These are phyloP conservation scores for Hephaestus fuliginosus DNA, from an alignment of 2,797 vertebrate species.

Conservation along the genomic window DNA sequence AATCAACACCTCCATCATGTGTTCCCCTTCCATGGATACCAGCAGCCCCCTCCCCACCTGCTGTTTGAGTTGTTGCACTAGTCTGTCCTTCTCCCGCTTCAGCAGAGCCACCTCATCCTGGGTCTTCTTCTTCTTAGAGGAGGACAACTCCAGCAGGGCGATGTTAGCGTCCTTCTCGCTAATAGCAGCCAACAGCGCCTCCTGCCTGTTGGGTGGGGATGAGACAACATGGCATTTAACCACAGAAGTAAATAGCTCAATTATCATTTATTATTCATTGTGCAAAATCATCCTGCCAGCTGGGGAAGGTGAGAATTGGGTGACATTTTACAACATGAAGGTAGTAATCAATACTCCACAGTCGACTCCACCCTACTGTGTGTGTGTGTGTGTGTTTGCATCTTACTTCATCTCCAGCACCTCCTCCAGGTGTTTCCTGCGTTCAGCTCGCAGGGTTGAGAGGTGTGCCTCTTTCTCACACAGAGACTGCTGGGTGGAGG, in stretches of 20 bases:
- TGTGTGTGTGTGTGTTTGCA: background rate
- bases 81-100: conserved; percentile 96
- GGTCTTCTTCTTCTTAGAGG: conserved; percentile 98
- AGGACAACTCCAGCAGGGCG: conserved; percentile 95
- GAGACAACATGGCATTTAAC: conserved; percentile 58
- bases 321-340: conserved; percentile 76
- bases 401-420: conserved; percentile 99
- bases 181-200: conserved; percentile 98
- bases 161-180: conserved; percentile 99
- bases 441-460: conserved; percentile 95
- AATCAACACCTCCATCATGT: conserved; percentile 8
- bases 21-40: background rate
- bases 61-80: conserved; percentile 98
- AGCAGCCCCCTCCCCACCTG: conserved; percentile 84
- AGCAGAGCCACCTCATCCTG: conserved; percentile 97
- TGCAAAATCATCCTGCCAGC: conserved; percentile 56
- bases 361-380: conserved; percentile 31
- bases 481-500: conserved; percentile 97
- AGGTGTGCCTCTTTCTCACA: conserved; percentile 98
- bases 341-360: conserved; percentile 64
- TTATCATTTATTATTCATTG: conserved; percentile 76
- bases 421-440: conserved; percentile 98
- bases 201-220: conserved; percentile 87
- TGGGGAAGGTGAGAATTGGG: conserved; percentile 58
- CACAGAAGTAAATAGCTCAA: conserved; percentile 62